These are phyloP conservation scores for Chymomyza caudatula DNA, from an alignment of 2,888 invertebrate species.

Conservation along the genomic window DNA sequence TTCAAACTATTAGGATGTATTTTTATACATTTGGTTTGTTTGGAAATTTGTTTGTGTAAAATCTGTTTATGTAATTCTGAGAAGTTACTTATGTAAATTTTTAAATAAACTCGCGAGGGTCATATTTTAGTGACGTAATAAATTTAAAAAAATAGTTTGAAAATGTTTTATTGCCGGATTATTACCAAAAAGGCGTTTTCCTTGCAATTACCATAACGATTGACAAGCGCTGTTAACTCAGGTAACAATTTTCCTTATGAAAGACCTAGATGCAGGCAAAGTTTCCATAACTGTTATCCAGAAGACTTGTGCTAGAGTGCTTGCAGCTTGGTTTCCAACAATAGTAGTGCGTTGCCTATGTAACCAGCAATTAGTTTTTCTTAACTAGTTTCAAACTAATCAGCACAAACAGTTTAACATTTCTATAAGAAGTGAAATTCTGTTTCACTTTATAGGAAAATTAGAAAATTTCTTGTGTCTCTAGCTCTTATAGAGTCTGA, in stretches of 20 bases:
- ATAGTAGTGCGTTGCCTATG: too few species aligned
- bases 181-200: constrained; percentile 17
- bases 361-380: too few species aligned
- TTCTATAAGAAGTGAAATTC: too few species aligned
- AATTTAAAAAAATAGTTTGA: neutral
- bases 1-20: neutral
- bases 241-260: neutral
- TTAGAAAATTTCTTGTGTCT: too few species aligned
- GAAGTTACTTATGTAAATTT: neutral
- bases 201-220: constrained; percentile 13
- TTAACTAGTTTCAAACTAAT: too few species aligned
- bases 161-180: constrained; percentile 11
- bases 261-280: neutral
- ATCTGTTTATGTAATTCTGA: neutral
- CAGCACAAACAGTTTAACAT: too few species aligned
- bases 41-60: neutral
- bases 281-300: too few species aligned
- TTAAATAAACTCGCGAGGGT: neutral
- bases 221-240: neutral
- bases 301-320: too few species aligned
- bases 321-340: too few species aligned
- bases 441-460: too few species aligned
- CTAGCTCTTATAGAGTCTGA: too few species aligned
- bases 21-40: neutral
- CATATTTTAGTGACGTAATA: neutral